phyloP scores from a whole-genome alignment of 2,888 invertebrate species.

The Chromoteleia sp. region DNA sequence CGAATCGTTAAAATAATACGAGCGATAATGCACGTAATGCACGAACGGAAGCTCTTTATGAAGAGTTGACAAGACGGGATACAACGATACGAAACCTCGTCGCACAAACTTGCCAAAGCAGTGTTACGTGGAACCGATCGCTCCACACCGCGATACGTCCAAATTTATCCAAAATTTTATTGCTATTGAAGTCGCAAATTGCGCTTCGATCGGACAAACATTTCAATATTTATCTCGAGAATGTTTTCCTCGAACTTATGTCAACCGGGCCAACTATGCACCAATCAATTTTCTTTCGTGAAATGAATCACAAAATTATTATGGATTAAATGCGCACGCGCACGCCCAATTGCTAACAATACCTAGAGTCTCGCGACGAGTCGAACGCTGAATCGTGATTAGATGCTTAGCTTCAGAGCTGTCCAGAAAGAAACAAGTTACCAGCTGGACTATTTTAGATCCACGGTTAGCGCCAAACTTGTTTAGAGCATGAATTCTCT shows the following conservation, averaged over 20 bases:
- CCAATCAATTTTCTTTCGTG: conserved; percentile 22
- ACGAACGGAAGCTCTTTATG: conserved; percentile 5
- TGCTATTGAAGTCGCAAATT: too few relatives aligned
- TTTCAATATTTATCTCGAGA: conserved; percentile 1
- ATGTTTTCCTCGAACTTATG: not conserved
- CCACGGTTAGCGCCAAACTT: too few relatives aligned
- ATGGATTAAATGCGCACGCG: not conserved
- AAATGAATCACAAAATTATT: conserved; percentile 25
- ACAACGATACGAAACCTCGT: not conserved
- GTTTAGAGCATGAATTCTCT: too few relatives aligned
- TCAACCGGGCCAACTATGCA: conserved; percentile 6
- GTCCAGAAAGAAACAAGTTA: too few relatives aligned
- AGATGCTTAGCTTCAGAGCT: not conserved
- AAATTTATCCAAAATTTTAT: not conserved
- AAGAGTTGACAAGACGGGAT: not conserved
- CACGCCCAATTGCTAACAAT: not conserved
- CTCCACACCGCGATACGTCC: conserved; percentile 1
- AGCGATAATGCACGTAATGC: too few relatives aligned
- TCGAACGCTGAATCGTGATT: too few relatives aligned
- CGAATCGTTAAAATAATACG: not conserved
- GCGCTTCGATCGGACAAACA: not conserved
- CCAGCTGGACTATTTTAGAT: too few relatives aligned
- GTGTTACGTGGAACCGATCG: too few relatives aligned
- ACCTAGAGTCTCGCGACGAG: not conserved
- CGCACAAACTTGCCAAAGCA: not conserved